phyloP scores from a whole-genome alignment of 2,888 invertebrate species.

The Pogonocherus hispidulus region DNA sequence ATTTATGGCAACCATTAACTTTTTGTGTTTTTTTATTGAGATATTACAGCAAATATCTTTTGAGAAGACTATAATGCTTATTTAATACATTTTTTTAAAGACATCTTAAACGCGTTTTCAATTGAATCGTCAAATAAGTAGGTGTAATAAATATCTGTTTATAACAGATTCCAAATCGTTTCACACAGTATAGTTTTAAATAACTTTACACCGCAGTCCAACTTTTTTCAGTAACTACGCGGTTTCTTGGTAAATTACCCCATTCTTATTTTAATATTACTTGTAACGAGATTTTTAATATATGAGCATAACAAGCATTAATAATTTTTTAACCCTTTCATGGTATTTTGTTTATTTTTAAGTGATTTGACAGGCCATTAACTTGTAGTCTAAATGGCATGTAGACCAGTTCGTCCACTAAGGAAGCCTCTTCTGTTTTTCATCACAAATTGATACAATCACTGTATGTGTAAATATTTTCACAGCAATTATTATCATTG shows the following conservation, averaged over 20 bases:
- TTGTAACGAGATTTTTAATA: slow-evolving; percentile 14
- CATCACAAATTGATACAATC: neutral
- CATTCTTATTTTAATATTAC: slow-evolving; percentile 21
- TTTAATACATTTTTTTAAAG: slow-evolving; percentile 15
- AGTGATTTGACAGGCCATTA: slow-evolving; percentile 1
- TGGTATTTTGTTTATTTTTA: slow-evolving; percentile 4
- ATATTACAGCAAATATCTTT: slow-evolving; percentile 9
- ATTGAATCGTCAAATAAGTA: slow-evolving; percentile 19
- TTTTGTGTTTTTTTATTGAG: slow-evolving; percentile 5
- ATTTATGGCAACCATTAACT: slow-evolving; percentile 9
- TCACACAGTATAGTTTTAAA: slow-evolving; percentile 21
- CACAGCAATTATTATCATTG: neutral
- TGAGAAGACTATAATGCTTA: slow-evolving; percentile 10
- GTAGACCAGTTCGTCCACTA: neutral
- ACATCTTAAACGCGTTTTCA: slow-evolving; percentile 14
- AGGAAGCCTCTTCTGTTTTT: neutral
- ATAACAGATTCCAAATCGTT: slow-evolving; percentile 17
- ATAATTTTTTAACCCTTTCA: slow-evolving; percentile 16
- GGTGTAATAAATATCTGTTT: slow-evolving; percentile 17
- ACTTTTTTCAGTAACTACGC: slow-evolving; percentile 17
- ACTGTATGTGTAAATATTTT: neutral
- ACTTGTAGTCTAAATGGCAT: neutral
- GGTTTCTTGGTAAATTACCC: slow-evolving; percentile 20
- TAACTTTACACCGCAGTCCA: slow-evolving; percentile 17
- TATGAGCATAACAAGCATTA: slow-evolving; percentile 12